Evolutionary conservation across 2,797 vertebrate species (phyloP).

Genomic region (Poeciliopsis paucimaculata): DNA sequence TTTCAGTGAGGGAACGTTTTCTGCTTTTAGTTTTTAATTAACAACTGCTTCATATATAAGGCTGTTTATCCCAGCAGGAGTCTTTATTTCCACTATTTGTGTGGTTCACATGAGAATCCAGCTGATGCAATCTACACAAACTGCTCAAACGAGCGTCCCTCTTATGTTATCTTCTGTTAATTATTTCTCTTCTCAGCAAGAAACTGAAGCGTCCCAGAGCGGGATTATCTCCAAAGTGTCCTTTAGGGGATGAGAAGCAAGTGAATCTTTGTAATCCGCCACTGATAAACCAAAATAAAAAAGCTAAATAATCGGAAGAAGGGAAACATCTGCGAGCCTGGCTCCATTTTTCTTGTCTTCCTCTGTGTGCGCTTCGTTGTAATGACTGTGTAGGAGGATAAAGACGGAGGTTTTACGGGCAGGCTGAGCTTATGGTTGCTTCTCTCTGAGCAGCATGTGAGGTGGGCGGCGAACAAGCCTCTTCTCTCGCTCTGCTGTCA

Average conservation of each 20-base stretch:
- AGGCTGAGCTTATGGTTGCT: slow-evolving; percentile 39
- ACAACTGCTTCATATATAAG: neutral
- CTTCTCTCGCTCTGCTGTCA: slow-evolving; percentile 47
- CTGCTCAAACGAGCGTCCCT: slow-evolving; percentile 27
- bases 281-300: slow-evolving; percentile 35
- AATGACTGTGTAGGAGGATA: slow-evolving; percentile 72
- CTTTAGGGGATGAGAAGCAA: slow-evolving; percentile 39
- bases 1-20: neutral
- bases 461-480: slow-evolving; percentile 57
- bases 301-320: slow-evolving; percentile 31
- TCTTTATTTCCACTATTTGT: slow-evolving; percentile 14
- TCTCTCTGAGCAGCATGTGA: slow-evolving; percentile 31
- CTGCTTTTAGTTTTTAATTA: neutral
- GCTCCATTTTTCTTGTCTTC: slow-evolving; percentile 39
- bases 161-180: slow-evolving; percentile 51
- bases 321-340: slow-evolving; percentile 28
- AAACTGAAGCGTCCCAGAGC: slow-evolving; percentile 41
- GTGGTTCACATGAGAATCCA: slow-evolving; percentile 32
- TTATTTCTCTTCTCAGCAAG: slow-evolving; percentile 48
- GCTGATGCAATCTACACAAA: slow-evolving; percentile 51
- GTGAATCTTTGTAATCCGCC: slow-evolving; percentile 49
- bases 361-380: slow-evolving; percentile 29
- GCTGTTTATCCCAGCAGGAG: slow-evolving; percentile 8
- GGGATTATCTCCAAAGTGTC: slow-evolving; percentile 51
- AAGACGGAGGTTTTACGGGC: slow-evolving; percentile 57